These are phyloP conservation scores for Alca torda DNA, from an alignment of 2,797 vertebrate species.

Conservation along the genomic window DNA sequence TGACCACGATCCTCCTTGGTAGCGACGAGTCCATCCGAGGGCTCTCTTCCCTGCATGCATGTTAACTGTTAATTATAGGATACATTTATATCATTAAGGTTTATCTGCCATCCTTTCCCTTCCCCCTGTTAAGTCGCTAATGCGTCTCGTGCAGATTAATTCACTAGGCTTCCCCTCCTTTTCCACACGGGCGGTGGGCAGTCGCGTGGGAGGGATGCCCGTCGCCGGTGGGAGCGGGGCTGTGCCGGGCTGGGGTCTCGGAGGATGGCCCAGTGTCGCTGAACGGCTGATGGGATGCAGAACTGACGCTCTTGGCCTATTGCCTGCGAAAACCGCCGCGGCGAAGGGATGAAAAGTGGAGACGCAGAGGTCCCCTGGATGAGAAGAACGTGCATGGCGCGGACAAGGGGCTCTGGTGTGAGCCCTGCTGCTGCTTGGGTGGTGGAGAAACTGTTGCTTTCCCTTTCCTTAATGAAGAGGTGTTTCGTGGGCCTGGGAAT, in stretches of 20 bases:
- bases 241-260: not conserved
- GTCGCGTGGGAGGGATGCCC: not conserved
- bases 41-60: constrained; percentile 1
- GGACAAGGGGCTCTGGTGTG: not conserved
- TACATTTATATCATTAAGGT: constrained; percentile 3
- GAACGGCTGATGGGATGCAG: rapidly evolving
- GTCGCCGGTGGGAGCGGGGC: rapidly evolving
- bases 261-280: rapidly evolving
- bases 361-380: rapidly evolving
- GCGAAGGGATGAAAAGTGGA: rapidly evolving
- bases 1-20: constrained; percentile 24
- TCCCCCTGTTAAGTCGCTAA: not conserved
- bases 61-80: constrained; percentile 48
- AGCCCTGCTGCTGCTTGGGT: not conserved
- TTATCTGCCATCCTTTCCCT: not conserved
- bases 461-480: not conserved
- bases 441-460: not conserved
- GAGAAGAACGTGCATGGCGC: rapidly evolving
- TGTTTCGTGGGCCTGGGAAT: not conserved
- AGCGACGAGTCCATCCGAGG: not conserved
- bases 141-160: not conserved
- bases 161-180: not conserved
- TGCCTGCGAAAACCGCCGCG: rapidly evolving
- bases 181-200: not conserved
- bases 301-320: not conserved